Evolutionary conservation across 64 coral and sea anemone species (phyloP), one percentile per base, ranked within the genome.

Genomic region (Stylophora pistillata): DNA sequence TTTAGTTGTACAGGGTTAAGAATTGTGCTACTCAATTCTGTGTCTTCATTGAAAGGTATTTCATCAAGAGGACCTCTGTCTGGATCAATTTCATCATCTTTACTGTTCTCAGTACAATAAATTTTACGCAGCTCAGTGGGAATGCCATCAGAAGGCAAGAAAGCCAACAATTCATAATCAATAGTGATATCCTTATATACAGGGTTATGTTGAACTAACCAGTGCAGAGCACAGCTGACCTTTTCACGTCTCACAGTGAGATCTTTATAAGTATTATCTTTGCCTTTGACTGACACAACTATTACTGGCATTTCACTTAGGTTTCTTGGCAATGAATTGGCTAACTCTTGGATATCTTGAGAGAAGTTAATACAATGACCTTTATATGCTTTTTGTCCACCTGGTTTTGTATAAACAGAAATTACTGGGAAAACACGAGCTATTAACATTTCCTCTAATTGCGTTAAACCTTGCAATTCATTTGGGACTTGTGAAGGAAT

Each of bases 391-490:
- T 18, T 62, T 60, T 88, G 86, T 47, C 88, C 78, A 60, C 78
- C 88, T 23, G 88, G 88, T 23, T 82, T 90, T 74, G 78, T 82
- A 57, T 74, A 90, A 41, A 82, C 77, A 74, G 33, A 28, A 9
- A 91, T 91, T 15, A 86, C 74, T 64, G 89, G 89, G 14, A 91
- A 86, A 91, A 55, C 89, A 18, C 72, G 31, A 15, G 89, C 89
- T 52, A 91, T 91, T 21, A 85, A n/a, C 79, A 91, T 91, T 66
- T 91, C 82, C 56, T 91, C 89, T 77, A 86, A 30, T 91, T 91
- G 89, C 0, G 89, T 91, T 12, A 91, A 47, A 23, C 61, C 74
- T 86, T 91, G 81, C 21, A 86, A 86, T 86, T 86, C 80, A 15
- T 63, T 78, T 69, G 73, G 89, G 4, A 91, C 89, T 53, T 4